A percentile compares a stretch with the other conserved stretches of the same genome.
phyloP scores from a whole-genome alignment of 2,113 vertebrate genomes.

The Corythornis madagascariensis region DNA sequence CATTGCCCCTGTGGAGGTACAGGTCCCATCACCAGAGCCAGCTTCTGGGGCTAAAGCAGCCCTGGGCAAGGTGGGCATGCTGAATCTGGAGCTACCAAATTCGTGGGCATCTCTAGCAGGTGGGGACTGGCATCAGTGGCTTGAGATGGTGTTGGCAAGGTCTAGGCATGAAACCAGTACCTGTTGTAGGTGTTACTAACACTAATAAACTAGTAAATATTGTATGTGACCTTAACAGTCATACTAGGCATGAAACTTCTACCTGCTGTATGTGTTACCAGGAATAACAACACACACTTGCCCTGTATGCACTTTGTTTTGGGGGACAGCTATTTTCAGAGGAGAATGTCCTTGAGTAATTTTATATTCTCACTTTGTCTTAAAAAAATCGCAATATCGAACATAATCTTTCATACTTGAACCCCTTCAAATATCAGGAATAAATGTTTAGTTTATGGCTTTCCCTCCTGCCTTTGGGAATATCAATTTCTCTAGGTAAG shows the following conservation, averaged over 20 bases:
- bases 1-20: neutral
- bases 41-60: neutral
- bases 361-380: neutral
- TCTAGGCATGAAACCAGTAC: neutral
- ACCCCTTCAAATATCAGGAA: neutral
- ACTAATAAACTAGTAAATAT: no score
- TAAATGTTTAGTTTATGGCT: neutral
- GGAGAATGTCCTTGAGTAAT: neutral
- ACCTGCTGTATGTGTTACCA: neutral
- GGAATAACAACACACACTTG: neutral
- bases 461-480: neutral
- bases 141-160: neutral
- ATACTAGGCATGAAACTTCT: neutral
- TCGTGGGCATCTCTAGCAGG: neutral
- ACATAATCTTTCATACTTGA: neutral
- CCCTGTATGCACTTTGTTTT: neutral
- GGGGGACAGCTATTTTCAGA: neutral
- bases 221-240: neutral
- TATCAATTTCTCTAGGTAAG: neutral
- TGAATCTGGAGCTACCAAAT: neutral
- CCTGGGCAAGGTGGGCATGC: neutral
- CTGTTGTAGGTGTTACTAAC: neutral
- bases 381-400: neutral
- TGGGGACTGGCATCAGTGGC: fast-evolving
- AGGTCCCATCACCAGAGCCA: neutral